Percentiles rank a stretch among this genome's conserved stretches.
Evolutionary conservation across 2,888 invertebrate genomes (phyloP).

Genomic region (Trilocha varians): DNA sequence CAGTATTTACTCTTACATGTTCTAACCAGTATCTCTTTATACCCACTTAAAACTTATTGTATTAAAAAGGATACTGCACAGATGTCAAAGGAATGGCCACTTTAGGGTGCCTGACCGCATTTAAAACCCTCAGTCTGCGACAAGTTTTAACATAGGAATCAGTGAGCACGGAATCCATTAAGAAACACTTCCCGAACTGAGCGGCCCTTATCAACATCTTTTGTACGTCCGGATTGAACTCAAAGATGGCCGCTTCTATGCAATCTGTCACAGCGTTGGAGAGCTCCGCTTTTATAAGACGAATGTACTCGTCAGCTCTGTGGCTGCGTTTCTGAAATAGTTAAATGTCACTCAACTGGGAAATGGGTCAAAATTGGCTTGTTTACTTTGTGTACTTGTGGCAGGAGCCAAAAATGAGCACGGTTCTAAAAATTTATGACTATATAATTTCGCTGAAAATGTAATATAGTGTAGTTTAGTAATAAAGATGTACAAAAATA

Average conservation of each 20-base stretch:
- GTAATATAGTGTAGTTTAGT: too few relatives aligned
- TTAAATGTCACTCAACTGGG: not conserved
- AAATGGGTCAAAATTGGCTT: too few relatives aligned
- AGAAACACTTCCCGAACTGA: conserved; percentile 95
- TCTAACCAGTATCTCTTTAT: too few relatives aligned
- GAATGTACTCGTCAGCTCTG: conserved; percentile 94
- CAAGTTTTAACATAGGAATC: conserved; percentile 90
- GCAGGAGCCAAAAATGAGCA: too few relatives aligned
- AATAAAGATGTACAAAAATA: too few relatives aligned
- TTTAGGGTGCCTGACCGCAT: conserved; percentile 87
- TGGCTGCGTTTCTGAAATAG: conserved; percentile 83
- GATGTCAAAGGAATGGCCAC: conserved; percentile 94
- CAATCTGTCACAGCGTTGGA: conserved; percentile 91
- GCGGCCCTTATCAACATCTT: conserved; percentile 93
- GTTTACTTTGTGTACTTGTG: too few relatives aligned
- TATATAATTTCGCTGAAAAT: too few relatives aligned
- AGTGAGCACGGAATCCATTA: conserved; percentile 79
- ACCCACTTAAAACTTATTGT: too few relatives aligned
- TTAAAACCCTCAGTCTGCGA: conserved; percentile 89
- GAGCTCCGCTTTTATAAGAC: conserved; percentile 86
- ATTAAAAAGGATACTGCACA: conserved; percentile 83
- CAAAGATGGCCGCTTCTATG: conserved; percentile 93
- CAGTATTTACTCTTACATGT: too few relatives aligned
- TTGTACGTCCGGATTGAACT: conserved; percentile 89
- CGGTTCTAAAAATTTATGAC: too few relatives aligned